A percentile compares a stretch with the other conserved stretches of the same genome.
These are phyloP conservation scores for Tauraco erythrolophus DNA, from an alignment of 2,113 vertebrate species.

Conservation along the genomic window DNA sequence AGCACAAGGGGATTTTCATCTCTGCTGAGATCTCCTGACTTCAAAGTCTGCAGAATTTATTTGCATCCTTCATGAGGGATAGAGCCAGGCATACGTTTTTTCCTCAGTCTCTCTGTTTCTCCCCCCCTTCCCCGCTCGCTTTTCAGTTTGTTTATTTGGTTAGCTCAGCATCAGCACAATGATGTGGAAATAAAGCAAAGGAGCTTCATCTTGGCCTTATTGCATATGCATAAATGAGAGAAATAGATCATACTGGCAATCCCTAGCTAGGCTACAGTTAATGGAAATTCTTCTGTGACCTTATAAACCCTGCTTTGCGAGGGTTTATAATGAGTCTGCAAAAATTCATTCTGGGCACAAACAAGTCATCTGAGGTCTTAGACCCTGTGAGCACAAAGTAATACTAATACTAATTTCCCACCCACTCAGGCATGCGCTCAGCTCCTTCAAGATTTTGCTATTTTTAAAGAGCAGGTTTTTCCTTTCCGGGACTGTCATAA, in stretches of 20 bases:
- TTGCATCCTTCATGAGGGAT: not conserved
- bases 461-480: not conserved
- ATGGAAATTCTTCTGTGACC: conserved; percentile 51
- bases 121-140: not conserved
- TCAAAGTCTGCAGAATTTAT: not conserved
- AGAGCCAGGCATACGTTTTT: not conserved
- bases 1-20: not conserved
- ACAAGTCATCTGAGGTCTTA: conserved; percentile 16
- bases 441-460: not conserved
- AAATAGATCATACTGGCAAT: conserved; percentile 26
- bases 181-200: conserved; percentile 51
- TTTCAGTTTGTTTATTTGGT: conserved; percentile 49
- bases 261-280: conserved; percentile 15
- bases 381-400: not conserved
- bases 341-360: conserved; percentile 8
- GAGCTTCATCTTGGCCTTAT: conserved; percentile 10
- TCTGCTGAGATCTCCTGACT: conserved; percentile 3
- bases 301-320: conserved; percentile 15
- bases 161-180: conserved; percentile 48
- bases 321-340: conserved; percentile 60
- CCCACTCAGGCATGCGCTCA: conserved; percentile 10
- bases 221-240: conserved; percentile 24
- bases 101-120: not conserved
- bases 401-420: conserved; percentile 35
- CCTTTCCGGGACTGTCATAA: not conserved